Base-by-base conservation (phyloP, 37 sponge, comb jelly and placozoan genomes). In the Geodia barretti region DNA sequence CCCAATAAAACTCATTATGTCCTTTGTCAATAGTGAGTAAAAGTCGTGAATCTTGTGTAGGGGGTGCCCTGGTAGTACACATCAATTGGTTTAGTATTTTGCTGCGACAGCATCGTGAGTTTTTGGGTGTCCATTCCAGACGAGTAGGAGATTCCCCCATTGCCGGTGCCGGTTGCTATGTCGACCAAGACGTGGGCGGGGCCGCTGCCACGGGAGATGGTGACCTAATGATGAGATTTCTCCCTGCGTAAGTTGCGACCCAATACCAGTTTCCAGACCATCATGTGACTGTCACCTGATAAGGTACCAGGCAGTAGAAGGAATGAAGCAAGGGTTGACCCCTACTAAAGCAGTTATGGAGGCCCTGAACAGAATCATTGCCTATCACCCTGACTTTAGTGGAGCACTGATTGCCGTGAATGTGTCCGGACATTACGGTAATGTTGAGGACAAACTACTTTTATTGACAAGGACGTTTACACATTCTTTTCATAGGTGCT, bases 201-300 rank as follows among this genome's bases (percentile, higher is more conserved):
- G 96, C 99, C 42, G 95, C 92, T 28, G 92, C 92, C 30, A 98
- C 99, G 63, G 99, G 99, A 24, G 92, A 98, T 87, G 99, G 99
- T 76, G 99, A 98, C 63, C 70, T 96, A 32, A 98, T 98, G 99
- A 98, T 98, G 99, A 89, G 99, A 78, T 98, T 98, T 83, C 80
- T 91, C 34, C 99, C 99, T 24, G 86, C 89, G 86, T 97, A 75
- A 61, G 76, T 66, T n/a, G n/a, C n/a, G n/a, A n/a, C n/a, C n/a
- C n/a, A n/a, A n/a, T n/a, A n/a, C n/a, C n/a, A n/a, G n/a, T n/a
- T n/a, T n/a, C n/a, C n/a, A n/a, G n/a, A n/a, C n/a, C n/a, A n/a
- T 76, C 63, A 29, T 24, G 35, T 62, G 33, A 60, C 24, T 19
- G 77, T 62, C 64, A 36, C 60, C n/a, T 76, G 77, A 38, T 9